These are phyloP conservation scores for Nephotettix cincticeps DNA, from an alignment of 1,140 invertebrate genomes.

Conservation along the genomic window DNA sequence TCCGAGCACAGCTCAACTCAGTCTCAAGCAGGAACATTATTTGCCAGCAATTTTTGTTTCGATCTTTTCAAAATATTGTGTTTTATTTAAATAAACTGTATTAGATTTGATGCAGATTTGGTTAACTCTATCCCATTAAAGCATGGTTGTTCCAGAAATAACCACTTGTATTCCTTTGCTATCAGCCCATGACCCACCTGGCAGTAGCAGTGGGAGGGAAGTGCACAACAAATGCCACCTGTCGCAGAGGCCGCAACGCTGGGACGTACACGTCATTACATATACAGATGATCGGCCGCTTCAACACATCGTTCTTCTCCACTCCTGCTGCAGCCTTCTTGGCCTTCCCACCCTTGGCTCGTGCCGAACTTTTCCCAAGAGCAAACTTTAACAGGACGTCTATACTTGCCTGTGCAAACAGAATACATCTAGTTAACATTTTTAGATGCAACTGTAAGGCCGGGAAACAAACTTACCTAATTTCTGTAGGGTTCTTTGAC, in stretches of 20 bases:
- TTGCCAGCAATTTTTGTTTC: too few species aligned
- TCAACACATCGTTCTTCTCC: constrained; percentile 54
- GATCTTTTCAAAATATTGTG: too few species aligned
- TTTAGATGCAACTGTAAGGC: background rate
- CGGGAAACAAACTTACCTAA: background rate
- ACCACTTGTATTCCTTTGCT: too few species aligned
- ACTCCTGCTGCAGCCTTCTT: constrained; percentile 51
- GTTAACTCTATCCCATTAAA: too few species aligned
- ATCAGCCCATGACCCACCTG: constrained; percentile 43
- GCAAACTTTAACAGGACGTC: constrained; percentile 83
- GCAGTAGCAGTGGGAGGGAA: constrained; percentile 66
- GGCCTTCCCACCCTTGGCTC: constrained; percentile 55
- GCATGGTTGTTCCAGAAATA: too few species aligned
- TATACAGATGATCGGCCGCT: constrained; percentile 91
- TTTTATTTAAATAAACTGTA: too few species aligned
- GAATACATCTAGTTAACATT: background rate
- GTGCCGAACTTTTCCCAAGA: constrained; percentile 56
- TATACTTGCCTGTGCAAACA: constrained; percentile 67
- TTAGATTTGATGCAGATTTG: too few species aligned
- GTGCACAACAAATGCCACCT: constrained; percentile 71
- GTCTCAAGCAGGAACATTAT: too few species aligned
- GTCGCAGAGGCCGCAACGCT: constrained; percentile 71
- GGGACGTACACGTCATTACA: constrained; percentile 94
- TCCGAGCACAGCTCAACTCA: too few species aligned
- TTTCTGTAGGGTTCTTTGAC: background rate